Evolutionary conservation across 1,140 invertebrate genomes (phyloP).

Genomic region (Conopomorpha cramerella): DNA sequence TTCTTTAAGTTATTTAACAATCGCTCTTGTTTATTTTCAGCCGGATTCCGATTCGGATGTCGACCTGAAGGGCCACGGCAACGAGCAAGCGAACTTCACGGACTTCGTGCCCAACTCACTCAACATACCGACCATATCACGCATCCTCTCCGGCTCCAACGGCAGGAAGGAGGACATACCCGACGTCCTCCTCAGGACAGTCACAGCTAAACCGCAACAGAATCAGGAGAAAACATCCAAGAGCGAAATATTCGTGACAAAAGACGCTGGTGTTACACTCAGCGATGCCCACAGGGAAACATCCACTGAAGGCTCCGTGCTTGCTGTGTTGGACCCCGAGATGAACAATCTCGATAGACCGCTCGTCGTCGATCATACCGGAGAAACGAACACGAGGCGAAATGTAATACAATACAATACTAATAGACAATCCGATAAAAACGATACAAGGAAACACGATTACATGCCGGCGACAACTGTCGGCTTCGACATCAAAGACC

Average conservation of each 20-base stretch:
- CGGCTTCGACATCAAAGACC: conserved; percentile 47
- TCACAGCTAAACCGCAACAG: conserved; percentile 66
- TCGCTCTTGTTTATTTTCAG: too few species aligned
- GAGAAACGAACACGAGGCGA: conserved; percentile 54
- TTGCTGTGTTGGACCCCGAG: conserved; percentile 54
- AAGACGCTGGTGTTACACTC: conserved; percentile 43
- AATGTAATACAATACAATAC: conserved; percentile 56
- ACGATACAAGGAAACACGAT: conserved; percentile 35
- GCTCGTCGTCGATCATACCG: conserved; percentile 47
- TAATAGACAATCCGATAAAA: conserved; percentile 39
- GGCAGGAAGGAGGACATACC: conserved; percentile 79
- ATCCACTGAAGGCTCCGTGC: conserved; percentile 49
- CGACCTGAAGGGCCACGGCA: conserved; percentile 35
- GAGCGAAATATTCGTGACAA: conserved; percentile 40
- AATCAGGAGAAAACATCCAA: conserved; percentile 43
- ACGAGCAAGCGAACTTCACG: conserved; percentile 60
- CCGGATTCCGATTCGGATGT: conserved; percentile 47
- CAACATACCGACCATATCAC: conserved; percentile 74
- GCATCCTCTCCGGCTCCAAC: conserved; percentile 80
- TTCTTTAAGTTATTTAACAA: too few species aligned
- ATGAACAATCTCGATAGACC: conserved; percentile 60
- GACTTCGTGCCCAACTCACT: conserved; percentile 66
- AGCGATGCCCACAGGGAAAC: conserved; percentile 40
- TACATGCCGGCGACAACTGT: conserved; percentile 43
- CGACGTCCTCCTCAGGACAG: conserved; percentile 70